Evolutionary conservation across 2,113 vertebrate species (phyloP), one percentile per base, ranked within the genome.

Genomic region (Chloroceryle aenea): DNA sequence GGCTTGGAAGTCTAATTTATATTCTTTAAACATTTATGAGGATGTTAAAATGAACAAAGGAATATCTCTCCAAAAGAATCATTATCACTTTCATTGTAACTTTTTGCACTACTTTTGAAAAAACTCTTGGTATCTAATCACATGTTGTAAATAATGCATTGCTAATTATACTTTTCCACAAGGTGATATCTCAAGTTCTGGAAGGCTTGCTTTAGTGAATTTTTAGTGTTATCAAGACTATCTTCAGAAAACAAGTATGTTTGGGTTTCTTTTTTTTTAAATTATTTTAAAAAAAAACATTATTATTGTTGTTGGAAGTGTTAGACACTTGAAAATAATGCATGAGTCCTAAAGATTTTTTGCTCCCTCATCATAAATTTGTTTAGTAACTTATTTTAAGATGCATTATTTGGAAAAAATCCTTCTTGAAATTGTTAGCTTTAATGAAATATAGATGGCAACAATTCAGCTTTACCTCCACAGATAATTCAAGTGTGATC

Each of bases 21-120:
- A 96, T 94, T 95, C 93, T 93, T 97, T 96, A 97, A 97, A 95
- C 89, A 95, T 97, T 96, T 90, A 97, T 97, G 83, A 90, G 47
- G 53, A 95, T 94, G 87, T 90, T 93, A 88, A 91, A 89, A 89
- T 47, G 93, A 97, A 95, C 73, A 95, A 91, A 94, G 40, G 62
- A 88, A 62, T 94, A 85, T 87, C 45, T 94, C 73, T 94, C 82
- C 62, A 82, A 91, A 93, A 93, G 89, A 91, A 88, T 93, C 80
- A 91, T 95, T 94, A 95, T 94, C 89, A 95, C 69, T 79, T 92
- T 94, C 85, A 72, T 64, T 85, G 85, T 90, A 96, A 91, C 76
- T 85, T 97, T 95, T 94, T 89, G 89, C 83, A 47, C 14, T 87
- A 85, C 43, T 22, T 96, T 85, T 95, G 94, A 97, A 97, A 96